A percentile compares a stretch with the other conserved stretches of the same genome.
phyloP scores from a whole-genome alignment of 2,113 vertebrate species.

The Muscicapa adusta region DNA sequence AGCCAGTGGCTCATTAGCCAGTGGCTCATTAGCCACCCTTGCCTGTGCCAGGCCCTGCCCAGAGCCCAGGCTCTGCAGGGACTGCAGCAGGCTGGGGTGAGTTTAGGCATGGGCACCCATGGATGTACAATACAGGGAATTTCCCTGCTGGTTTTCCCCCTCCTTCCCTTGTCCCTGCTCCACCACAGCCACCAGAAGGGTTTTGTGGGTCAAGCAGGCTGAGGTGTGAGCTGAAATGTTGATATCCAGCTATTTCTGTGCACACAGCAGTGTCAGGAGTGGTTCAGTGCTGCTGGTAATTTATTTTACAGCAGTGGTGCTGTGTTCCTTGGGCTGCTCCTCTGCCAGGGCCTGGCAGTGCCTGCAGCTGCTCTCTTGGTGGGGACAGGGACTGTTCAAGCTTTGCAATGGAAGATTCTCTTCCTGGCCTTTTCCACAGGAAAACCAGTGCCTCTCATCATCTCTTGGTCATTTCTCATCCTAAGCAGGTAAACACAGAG shows the following conservation, averaged over 20 bases:
- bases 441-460: not conserved
- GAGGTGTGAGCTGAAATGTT: not conserved
- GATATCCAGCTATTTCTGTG: not conserved
- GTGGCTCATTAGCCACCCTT: not conserved
- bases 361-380: not conserved
- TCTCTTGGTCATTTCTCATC: not conserved
- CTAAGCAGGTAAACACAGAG: not conserved
- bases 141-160: fast-evolving
- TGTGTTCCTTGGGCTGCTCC: not conserved
- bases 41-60: not conserved
- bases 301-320: not conserved
- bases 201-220: not conserved
- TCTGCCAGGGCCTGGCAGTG: not conserved
- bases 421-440: not conserved
- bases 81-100: too few relatives aligned
- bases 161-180: fast-evolving
- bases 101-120: fast-evolving
- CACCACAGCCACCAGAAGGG: too few relatives aligned
- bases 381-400: not conserved
- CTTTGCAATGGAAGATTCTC: not conserved
- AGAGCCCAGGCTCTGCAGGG: not conserved
- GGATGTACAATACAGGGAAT: fast-evolving
- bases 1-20: too few relatives aligned
- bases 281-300: not conserved
- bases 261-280: not conserved